Conservation (phyloP, 1,140 invertebrate genomes). For the Geopemphigus sp. region DNA sequence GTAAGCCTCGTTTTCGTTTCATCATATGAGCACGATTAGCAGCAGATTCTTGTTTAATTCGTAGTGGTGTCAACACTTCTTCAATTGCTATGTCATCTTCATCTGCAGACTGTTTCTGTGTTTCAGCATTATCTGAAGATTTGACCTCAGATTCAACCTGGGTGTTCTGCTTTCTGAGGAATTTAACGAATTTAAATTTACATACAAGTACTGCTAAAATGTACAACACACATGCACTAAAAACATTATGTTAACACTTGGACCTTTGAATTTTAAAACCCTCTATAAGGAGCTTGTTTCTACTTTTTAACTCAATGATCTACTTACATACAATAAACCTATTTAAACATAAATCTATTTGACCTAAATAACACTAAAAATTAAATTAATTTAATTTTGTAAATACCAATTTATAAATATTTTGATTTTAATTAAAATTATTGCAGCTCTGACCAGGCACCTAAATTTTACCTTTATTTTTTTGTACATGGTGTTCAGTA, state of each 20-base stretch:
- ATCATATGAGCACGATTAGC: slow-evolving; percentile 45
- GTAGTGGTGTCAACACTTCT: slow-evolving; percentile 43
- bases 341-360: background rate
- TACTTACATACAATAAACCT: slow-evolving; percentile 11
- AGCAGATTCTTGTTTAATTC: slow-evolving; percentile 43
- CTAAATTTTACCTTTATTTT: slow-evolving; percentile 49
- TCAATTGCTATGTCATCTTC: slow-evolving; percentile 48
- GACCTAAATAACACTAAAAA: background rate
- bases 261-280: slow-evolving; percentile 46
- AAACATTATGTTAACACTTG: slow-evolving; percentile 49
- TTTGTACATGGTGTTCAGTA: slow-evolving; percentile 48
- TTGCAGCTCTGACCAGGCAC: slow-evolving; percentile 45
- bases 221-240: slow-evolving; percentile 48
- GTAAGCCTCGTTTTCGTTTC: slow-evolving; percentile 50
- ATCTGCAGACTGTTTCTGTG: slow-evolving; percentile 36
- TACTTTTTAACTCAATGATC: background rate
- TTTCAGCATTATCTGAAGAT: slow-evolving; percentile 16
- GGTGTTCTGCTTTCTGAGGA: slow-evolving; percentile 35
- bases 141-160: slow-evolving; percentile 30
- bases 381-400: background rate
- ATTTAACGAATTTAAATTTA: slow-evolving; percentile 46
- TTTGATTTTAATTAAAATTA: slow-evolving; percentile 16
- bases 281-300: slow-evolving; percentile 8
- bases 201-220: slow-evolving; percentile 36
- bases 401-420: slow-evolving; percentile 6